Percentiles rank a stretch among this genome's conserved stretches.
Evolutionary conservation across 2,797 vertebrate genomes (phyloP).

Genomic region (Phrynocephalus guinanensis): DNA sequence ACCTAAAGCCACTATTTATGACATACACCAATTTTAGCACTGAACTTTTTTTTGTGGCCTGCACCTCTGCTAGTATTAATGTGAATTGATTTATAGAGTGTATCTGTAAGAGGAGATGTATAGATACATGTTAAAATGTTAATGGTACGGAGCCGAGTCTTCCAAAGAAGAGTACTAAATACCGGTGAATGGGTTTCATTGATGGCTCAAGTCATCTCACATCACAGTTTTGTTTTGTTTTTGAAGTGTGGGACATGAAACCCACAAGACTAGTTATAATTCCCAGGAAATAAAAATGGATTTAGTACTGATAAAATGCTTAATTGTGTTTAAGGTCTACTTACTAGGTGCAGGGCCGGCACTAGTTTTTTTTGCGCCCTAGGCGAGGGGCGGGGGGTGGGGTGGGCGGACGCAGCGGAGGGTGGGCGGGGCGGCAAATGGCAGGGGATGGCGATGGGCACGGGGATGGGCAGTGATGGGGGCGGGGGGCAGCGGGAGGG

Average conservation of each 20-base stretch:
- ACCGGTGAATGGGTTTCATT: neutral
- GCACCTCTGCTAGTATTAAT: neutral
- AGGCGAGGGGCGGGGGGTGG: no score
- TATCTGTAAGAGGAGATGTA: no score
- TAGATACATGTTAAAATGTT: neutral
- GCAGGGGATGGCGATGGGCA: no score
- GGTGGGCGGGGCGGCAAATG: no score
- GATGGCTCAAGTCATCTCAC: conserved; percentile 44
- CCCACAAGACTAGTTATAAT: conserved; percentile 49
- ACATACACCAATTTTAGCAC: neutral
- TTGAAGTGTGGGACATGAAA: conserved; percentile 41
- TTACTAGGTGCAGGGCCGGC: no score
- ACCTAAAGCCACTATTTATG: neutral
- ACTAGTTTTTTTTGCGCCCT: no score
- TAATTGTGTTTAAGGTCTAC: conserved; percentile 55
- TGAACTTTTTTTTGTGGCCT: neutral
- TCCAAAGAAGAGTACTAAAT: conserved; percentile 26
- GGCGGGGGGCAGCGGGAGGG: no score
- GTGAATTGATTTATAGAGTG: neutral
- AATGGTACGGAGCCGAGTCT: neutral
- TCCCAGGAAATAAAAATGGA: conserved; percentile 70
- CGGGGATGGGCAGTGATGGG: no score
- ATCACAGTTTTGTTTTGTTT: conserved; percentile 26
- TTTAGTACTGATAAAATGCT: conserved; percentile 68
- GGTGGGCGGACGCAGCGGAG: no score